Evolutionary conservation across 1,140 invertebrate genomes (phyloP).

Genomic region (Zaprionus vittiger): DNA sequence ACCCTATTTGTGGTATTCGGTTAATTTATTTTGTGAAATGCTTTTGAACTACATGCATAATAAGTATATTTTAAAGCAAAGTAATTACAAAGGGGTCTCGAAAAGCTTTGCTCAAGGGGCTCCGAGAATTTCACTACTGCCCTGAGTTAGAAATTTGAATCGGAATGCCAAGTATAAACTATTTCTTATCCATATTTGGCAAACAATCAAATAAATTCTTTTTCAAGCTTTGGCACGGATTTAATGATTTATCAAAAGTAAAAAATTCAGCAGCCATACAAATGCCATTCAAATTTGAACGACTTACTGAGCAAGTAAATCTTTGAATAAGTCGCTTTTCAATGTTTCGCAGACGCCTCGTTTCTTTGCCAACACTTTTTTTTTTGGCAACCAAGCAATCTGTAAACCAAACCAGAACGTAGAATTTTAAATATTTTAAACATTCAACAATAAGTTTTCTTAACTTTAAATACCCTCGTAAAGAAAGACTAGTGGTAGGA

Average conservation of each 20-base stretch:
- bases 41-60: no score
- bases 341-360: not conserved
- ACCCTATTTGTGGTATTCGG: no score
- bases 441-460: not conserved
- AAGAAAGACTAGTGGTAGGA: not conserved
- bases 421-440: not conserved
- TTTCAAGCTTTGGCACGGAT: not conserved
- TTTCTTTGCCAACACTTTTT: not conserved
- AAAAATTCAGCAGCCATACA: not conserved
- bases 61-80: no score
- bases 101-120: no score
- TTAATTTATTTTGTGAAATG: no score
- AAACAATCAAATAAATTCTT: slow-evolving; percentile 7
- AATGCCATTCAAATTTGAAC: not conserved
- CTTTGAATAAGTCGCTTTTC: not conserved
- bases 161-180: not conserved
- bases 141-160: not conserved
- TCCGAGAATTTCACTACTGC: no score
- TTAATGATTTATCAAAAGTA: not conserved
- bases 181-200: not conserved
- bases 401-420: not conserved
- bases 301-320: not conserved
- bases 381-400: not conserved
- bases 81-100: no score
- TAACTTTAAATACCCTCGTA: not conserved